phyloP scores from a whole-genome alignment of 1,140 invertebrate genomes.

The Microplitis mediator region DNA sequence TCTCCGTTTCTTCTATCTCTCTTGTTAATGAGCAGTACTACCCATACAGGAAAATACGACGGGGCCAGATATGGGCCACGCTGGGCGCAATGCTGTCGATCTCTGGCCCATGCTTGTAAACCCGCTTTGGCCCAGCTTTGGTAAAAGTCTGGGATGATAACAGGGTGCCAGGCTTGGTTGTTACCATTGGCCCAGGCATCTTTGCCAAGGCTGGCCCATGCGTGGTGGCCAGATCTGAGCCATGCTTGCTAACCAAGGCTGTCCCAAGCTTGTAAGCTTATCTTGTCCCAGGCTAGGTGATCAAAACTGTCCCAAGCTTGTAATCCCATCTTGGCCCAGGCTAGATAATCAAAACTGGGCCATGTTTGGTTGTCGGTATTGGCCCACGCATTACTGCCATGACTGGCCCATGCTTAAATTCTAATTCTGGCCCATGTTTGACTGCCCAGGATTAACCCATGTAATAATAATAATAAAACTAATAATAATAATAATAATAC shows the following conservation, averaged over 20 bases:
- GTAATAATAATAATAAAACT: background rate
- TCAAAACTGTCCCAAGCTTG: too few species aligned
- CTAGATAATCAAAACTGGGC: too few species aligned
- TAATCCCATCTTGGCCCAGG: too few species aligned
- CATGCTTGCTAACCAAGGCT: background rate
- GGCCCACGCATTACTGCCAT: background rate
- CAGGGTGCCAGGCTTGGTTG: too few species aligned
- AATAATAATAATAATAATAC: too few species aligned
- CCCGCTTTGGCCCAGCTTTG: too few species aligned
- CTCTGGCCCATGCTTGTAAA: too few species aligned
- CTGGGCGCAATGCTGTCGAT: background rate
- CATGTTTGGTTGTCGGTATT: background rate
- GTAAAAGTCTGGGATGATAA: too few species aligned
- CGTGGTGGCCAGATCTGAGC: background rate
- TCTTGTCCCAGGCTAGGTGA: background rate
- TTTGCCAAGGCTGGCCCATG: too few species aligned
- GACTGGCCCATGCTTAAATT: background rate
- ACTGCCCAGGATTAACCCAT: background rate
- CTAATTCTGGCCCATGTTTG: background rate
- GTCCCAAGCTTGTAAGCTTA: background rate
- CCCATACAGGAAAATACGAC: background rate
- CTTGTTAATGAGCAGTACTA: too few species aligned
- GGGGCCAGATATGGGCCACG: background rate
- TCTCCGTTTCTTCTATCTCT: too few species aligned
- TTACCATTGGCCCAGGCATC: too few species aligned